Conservation (phyloP, 2,113 vertebrate genomes). For the Myodes glareolus region DNA sequence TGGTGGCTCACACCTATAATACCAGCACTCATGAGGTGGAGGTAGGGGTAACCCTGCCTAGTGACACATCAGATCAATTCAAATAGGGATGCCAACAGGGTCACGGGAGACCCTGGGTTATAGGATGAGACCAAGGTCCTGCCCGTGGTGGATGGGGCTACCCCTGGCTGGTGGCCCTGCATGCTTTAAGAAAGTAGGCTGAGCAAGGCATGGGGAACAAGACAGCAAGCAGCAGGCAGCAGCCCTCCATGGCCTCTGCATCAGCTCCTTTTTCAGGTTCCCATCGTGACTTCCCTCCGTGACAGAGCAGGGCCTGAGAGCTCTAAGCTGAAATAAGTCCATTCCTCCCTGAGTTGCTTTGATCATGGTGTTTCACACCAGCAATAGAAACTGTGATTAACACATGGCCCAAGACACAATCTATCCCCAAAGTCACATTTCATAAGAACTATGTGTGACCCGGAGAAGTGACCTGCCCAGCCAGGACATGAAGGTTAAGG, state of each 20-base stretch:
- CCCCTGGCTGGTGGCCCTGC: neutral
- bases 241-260: neutral
- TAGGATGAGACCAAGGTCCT: neutral
- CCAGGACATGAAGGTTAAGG: neutral
- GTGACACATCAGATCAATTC: neutral
- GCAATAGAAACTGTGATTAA: neutral
- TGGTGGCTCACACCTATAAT: no score
- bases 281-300: neutral
- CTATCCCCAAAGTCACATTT: slow-evolving; percentile 2
- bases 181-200: neutral
- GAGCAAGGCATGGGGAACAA: neutral
- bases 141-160: neutral
- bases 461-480: neutral
- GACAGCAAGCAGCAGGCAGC: neutral
- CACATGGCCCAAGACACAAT: slow-evolving; percentile 2
- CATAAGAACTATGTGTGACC: neutral
- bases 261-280: neutral
- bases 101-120: neutral
- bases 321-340: neutral
- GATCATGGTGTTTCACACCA: neutral
- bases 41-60: neutral
- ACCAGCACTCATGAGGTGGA: neutral
- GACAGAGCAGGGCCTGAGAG: neutral
- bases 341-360: neutral
- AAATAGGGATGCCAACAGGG: neutral